These are phyloP conservation scores for Panthera tigris DNA, from an alignment of 2,113 vertebrate genomes.

Conservation along the genomic window DNA sequence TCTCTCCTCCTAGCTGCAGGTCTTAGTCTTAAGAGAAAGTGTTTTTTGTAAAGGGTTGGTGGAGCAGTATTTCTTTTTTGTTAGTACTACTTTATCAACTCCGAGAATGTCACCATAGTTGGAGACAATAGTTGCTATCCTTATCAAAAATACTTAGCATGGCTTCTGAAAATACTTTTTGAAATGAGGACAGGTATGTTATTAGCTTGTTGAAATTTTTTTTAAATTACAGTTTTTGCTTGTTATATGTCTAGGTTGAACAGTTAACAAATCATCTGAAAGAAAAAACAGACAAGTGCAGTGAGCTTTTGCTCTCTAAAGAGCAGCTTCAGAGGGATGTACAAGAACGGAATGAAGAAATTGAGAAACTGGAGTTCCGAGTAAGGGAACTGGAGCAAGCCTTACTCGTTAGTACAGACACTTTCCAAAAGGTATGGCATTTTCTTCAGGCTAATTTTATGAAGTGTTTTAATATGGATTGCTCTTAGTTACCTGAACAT, in stretches of 20 bases:
- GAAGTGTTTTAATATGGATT: neutral
- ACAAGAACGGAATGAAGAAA: conserved; percentile 94
- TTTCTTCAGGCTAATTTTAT: neutral
- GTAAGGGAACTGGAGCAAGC: conserved; percentile 95
- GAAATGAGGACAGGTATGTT: neutral
- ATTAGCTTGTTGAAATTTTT: neutral
- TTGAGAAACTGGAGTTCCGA: conserved; percentile 93
- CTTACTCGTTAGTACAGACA: conserved; percentile 89
- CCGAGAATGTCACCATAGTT: neutral
- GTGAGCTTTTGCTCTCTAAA: conserved; percentile 93
- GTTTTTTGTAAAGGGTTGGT: neutral
- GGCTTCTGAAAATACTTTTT: neutral
- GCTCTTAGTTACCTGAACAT: neutral
- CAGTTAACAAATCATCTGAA: conserved; percentile 93
- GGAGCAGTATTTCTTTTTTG: conserved; percentile 31
- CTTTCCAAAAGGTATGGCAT: conserved; percentile 89
- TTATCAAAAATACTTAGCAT: neutral
- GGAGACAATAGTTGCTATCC: neutral
- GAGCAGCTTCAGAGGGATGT: conserved; percentile 95
- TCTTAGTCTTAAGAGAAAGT: neutral
- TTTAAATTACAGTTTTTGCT: neutral
- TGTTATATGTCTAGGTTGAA: conserved; percentile 88
- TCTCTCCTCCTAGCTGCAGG: neutral
- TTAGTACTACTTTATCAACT: neutral
- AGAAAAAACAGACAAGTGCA: conserved; percentile 97